Conservation (phyloP, 2,888 invertebrate genomes). For the Pyrochroa serraticornis region DNA sequence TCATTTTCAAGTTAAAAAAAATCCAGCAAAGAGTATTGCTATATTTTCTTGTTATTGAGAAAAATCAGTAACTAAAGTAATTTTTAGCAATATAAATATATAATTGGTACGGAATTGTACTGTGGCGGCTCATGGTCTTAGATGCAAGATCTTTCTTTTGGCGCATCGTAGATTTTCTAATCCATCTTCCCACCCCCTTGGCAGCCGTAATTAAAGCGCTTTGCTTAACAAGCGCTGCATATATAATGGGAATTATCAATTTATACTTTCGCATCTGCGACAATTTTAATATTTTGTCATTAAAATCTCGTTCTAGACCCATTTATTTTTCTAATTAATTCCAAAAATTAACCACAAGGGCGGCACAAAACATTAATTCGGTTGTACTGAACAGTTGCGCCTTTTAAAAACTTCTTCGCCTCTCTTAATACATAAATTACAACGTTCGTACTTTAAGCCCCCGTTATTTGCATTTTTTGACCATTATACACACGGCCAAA, state of each 20-base stretch:
- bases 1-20: too few relatives aligned
- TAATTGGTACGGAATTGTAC: too few relatives aligned
- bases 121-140: conserved; percentile 8
- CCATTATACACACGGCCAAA: conserved; percentile 22
- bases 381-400: conserved; percentile 32
- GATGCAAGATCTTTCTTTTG: conserved; percentile 39
- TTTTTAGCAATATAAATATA: too few relatives aligned
- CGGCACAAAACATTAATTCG: conserved; percentile 33
- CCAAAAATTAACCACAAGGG: conserved; percentile 53
- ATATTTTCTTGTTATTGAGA: too few relatives aligned
- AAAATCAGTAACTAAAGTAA: too few relatives aligned
- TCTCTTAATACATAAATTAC: conserved; percentile 33
- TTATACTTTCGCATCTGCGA: conserved; percentile 57
- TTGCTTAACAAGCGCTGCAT: conserved; percentile 54
- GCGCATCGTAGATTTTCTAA: conserved; percentile 48
- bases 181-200: conserved; percentile 49
- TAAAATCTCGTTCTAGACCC: conserved; percentile 54
- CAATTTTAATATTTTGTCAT: conserved; percentile 59
- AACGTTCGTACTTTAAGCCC: conserved; percentile 21
- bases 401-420: conserved; percentile 33
- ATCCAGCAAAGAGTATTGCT: too few relatives aligned
- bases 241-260: conserved; percentile 57
- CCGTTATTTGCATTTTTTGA: conserved; percentile 25
- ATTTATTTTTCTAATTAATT: conserved; percentile 57
- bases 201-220: conserved; percentile 51